These are phyloP conservation scores for Cettia cetti DNA, from an alignment of 2,113 vertebrate species.

Conservation along the genomic window DNA sequence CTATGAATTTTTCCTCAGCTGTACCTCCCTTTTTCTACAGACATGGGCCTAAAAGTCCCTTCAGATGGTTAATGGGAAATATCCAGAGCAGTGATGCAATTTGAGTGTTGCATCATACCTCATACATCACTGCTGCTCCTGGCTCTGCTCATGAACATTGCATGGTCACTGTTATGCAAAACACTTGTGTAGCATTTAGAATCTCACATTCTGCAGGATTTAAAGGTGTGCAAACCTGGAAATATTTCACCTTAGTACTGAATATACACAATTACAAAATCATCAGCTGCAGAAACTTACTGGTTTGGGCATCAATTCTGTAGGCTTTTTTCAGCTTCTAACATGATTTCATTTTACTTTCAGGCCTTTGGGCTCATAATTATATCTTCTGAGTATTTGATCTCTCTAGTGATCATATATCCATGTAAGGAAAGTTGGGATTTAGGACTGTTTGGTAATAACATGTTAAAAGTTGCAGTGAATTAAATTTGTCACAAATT, in stretches of 20 bases:
- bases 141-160: neutral
- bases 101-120: neutral
- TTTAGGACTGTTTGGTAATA: neutral
- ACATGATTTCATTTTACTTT: neutral
- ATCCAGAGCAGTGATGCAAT: neutral
- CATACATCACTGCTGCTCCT: neutral
- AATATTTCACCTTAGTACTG: neutral
- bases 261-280: neutral
- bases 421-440: neutral
- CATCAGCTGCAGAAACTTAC: neutral
- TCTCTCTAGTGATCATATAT: neutral
- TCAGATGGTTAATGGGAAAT: neutral
- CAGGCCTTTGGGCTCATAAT: neutral
- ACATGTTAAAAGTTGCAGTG: neutral
- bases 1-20: neutral
- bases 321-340: neutral
- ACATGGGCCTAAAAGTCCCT: neutral
- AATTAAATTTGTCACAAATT: neutral
- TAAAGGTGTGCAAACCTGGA: neutral
- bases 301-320: neutral
- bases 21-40: neutral
- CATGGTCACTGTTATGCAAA: fast-evolving
- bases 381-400: neutral
- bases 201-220: neutral
- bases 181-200: neutral